Conservation (phyloP, 2,797 vertebrate species). For the Uromys caudimaculatus region DNA sequence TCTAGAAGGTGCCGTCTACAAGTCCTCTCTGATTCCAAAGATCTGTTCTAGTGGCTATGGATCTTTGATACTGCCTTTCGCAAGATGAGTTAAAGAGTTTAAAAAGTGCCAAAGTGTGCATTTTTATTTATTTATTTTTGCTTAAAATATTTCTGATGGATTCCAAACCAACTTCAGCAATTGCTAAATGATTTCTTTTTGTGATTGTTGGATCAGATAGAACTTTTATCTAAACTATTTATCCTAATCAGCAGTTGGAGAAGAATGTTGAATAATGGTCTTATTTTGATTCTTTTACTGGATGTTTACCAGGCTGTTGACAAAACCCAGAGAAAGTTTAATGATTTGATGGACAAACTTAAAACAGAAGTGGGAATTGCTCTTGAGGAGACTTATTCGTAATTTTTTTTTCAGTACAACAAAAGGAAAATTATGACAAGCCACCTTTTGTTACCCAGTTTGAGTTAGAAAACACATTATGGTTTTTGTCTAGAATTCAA, state of each 20-base stretch:
- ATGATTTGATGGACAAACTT: constrained; percentile 87
- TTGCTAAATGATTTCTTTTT: constrained; percentile 87
- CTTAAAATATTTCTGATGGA: constrained; percentile 87
- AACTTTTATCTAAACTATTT: constrained; percentile 91
- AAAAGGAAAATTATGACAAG: constrained; percentile 88
- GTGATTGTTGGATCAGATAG: constrained; percentile 89
- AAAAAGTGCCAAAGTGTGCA: constrained; percentile 86
- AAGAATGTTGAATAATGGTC: constrained; percentile 90
- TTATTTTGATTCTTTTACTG: constrained; percentile 89
- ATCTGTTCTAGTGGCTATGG: constrained; percentile 82
- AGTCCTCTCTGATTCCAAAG: constrained; percentile 80
- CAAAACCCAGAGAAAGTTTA: constrained; percentile 90
- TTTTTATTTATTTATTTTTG: constrained; percentile 82
- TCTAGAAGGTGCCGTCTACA: constrained; percentile 81
- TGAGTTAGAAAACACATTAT: constrained; percentile 88
- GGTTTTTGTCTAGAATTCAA: constrained; percentile 86
- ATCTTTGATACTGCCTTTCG: constrained; percentile 85
- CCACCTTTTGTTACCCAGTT: constrained; percentile 88
- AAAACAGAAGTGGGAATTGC: constrained; percentile 87
- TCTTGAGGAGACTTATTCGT: constrained; percentile 84
- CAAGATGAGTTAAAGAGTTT: constrained; percentile 85
- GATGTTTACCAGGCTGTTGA: constrained; percentile 90
- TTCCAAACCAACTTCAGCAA: constrained; percentile 88
- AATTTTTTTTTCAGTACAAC: constrained; percentile 83
- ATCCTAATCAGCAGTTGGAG: constrained; percentile 91